Percentiles rank a stretch among this genome's conserved stretches.
These are phyloP conservation scores for Hypocryptadius cinnamomeus DNA, from an alignment of 2,113 vertebrate genomes.

Conservation along the genomic window DNA sequence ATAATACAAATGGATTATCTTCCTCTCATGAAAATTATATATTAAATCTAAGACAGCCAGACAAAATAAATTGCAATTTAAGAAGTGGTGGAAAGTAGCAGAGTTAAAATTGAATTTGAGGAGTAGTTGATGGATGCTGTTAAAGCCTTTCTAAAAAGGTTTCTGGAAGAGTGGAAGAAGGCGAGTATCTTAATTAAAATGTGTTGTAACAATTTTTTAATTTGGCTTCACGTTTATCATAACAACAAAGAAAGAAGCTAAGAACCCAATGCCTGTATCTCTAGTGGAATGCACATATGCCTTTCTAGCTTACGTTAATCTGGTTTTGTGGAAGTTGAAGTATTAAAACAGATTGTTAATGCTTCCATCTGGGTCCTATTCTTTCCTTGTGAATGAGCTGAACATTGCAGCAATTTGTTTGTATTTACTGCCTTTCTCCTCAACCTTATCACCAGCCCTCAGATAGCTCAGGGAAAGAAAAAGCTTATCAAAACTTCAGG, in stretches of 20 bases:
- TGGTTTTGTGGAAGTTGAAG: conserved; percentile 36
- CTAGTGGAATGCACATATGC: not conserved
- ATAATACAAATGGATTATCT: conserved; percentile 40
- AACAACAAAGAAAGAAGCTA: not conserved
- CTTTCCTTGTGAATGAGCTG: conserved; percentile 27
- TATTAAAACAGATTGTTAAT: conserved; percentile 46
- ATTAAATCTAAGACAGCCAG: conserved; percentile 6
- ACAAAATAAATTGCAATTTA: not conserved
- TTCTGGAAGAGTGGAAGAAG: not conserved
- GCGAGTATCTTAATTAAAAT: not conserved
- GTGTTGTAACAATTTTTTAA: not conserved
- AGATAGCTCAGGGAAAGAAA: conserved; percentile 27
- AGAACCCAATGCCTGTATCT: not conserved
- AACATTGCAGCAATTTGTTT: conserved; percentile 38
- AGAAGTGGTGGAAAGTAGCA: not conserved
- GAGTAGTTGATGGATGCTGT: not conserved
- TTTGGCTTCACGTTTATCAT: not conserved
- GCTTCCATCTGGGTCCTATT: conserved; percentile 43
- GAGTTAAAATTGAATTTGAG: not conserved
- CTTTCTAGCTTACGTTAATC: conserved; percentile 37
- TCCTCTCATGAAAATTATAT: conserved; percentile 23
- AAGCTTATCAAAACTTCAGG: conserved; percentile 41
- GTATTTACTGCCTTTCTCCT: conserved; percentile 34
- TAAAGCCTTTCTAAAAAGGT: not conserved
- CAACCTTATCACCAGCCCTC: conserved; percentile 42